Evolutionary conservation across 1,140 invertebrate species (phyloP).

Genomic region (Zaprionus africanus): DNA sequence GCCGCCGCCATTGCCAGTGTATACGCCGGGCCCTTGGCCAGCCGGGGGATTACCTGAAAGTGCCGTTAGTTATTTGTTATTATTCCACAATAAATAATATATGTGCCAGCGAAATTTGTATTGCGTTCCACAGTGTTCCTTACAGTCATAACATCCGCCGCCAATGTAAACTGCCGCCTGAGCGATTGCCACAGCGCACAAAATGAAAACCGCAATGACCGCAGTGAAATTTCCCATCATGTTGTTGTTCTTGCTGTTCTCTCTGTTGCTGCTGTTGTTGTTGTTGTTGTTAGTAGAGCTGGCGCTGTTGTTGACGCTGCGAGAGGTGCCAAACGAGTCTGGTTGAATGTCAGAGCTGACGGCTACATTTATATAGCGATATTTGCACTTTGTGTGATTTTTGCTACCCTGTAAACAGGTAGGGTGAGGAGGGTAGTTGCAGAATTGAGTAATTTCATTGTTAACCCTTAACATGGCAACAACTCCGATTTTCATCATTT

Average conservation of each 20-base stretch:
- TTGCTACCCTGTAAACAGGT: background rate
- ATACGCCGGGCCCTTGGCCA: conserved; percentile 64
- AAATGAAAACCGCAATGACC: conserved; percentile 47
- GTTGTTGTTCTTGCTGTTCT: conserved; percentile 2
- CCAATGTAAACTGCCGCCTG: conserved; percentile 70
- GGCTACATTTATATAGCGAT: conserved; percentile 61
- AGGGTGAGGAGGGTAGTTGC: background rate
- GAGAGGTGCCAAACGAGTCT: conserved; percentile 55
- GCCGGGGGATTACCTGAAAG: conserved; percentile 70
- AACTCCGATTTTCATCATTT: too few species aligned
- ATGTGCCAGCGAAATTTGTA: background rate
- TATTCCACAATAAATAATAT: conserved; percentile 1
- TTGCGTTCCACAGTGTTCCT: conserved; percentile 22
- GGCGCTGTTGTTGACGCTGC: conserved; percentile 24
- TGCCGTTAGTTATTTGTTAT: conserved; percentile 16
- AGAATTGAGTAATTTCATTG: too few species aligned
- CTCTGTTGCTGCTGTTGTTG: background rate
- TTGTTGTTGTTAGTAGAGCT: conserved; percentile 14
- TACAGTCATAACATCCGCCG: conserved; percentile 72
- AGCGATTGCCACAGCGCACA: conserved; percentile 49
- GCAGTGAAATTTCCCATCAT: conserved; percentile 49
- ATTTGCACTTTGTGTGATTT: conserved; percentile 31
- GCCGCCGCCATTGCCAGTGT: conserved; percentile 42
- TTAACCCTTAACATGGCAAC: too few species aligned
- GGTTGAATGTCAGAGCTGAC: conserved; percentile 35